Conservation (phyloP, 2,113 vertebrate species). For the Columba janthina region DNA sequence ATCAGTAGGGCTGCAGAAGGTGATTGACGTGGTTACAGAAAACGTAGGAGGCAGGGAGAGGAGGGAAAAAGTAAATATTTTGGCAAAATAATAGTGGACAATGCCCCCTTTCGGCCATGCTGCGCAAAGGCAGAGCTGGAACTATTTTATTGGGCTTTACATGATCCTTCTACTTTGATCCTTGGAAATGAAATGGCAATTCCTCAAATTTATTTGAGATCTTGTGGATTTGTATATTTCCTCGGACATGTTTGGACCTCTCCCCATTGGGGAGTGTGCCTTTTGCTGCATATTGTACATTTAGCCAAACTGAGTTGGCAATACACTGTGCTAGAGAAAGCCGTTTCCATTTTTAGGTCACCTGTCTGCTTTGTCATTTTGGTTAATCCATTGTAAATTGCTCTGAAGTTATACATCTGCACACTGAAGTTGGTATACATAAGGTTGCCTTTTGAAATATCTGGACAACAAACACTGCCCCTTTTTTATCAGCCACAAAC, state of each 20-base stretch:
- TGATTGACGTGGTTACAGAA: background rate
- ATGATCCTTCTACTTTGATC: background rate
- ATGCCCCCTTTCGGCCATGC: background rate
- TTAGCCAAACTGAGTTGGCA: background rate
- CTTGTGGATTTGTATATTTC: background rate
- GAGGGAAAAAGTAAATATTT: background rate
- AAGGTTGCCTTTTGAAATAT: background rate
- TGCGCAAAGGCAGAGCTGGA: background rate
- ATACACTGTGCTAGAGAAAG: background rate
- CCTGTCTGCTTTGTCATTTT: background rate
- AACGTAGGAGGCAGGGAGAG: background rate
- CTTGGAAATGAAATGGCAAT: background rate
- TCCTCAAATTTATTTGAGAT: background rate
- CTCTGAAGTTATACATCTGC: rapidly evolving
- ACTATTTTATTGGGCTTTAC: background rate
- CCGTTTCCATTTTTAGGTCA: background rate
- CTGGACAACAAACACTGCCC: background rate
- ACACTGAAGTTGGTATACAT: rapidly evolving
- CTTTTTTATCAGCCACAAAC: background rate
- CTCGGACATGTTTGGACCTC: background rate
- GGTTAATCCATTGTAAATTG: background rate
- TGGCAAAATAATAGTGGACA: background rate
- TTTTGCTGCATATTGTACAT: background rate
- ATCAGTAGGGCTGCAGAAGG: background rate
- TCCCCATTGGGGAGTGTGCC: background rate